phyloP scores from a whole-genome alignment of 2,888 invertebrate genomes.

The Lutraria lutraria region DNA sequence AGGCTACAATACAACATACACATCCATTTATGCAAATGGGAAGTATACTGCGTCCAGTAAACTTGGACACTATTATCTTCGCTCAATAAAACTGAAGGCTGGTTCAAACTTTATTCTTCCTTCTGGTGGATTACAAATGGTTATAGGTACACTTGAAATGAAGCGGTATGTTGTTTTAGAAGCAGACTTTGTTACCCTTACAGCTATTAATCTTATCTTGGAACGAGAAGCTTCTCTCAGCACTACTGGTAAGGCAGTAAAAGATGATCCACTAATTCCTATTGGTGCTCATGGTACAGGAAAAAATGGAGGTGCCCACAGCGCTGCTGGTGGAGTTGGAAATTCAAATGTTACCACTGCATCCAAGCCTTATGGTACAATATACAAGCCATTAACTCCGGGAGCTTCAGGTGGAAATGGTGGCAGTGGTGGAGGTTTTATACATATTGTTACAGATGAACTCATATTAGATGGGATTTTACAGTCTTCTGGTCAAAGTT shows the following conservation, averaged over 20 bases:
- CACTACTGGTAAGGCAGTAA: constrained; percentile 67
- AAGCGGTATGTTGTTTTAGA: constrained; percentile 75
- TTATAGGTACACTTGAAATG: constrained; percentile 73
- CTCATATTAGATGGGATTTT: constrained; percentile 77
- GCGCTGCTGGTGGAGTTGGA: constrained; percentile 77
- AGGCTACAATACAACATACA: constrained; percentile 74
- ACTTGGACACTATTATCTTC: constrained; percentile 72
- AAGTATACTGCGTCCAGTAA: constrained; percentile 66
- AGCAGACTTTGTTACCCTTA: constrained; percentile 72
- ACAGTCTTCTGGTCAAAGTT: constrained; percentile 71
- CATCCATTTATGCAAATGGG: constrained; percentile 73
- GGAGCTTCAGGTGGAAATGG: constrained; percentile 75
- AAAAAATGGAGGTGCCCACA: constrained; percentile 75
- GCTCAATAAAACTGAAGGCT: constrained; percentile 72
- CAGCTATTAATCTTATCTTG: constrained; percentile 72
- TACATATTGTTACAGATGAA: constrained; percentile 69
- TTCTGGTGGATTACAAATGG: constrained; percentile 68
- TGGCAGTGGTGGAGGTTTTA: constrained; percentile 75
- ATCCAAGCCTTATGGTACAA: constrained; percentile 74
- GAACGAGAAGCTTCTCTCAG: constrained; percentile 76
- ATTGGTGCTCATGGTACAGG: constrained; percentile 61
- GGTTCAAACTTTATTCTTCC: constrained; percentile 72
- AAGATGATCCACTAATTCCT: constrained; percentile 48
- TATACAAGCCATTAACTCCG: constrained; percentile 71
- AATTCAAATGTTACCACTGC: constrained; percentile 54